Base-by-base conservation (phyloP, 2,113 vertebrate genomes). In the Takifugu flavidus region DNA sequence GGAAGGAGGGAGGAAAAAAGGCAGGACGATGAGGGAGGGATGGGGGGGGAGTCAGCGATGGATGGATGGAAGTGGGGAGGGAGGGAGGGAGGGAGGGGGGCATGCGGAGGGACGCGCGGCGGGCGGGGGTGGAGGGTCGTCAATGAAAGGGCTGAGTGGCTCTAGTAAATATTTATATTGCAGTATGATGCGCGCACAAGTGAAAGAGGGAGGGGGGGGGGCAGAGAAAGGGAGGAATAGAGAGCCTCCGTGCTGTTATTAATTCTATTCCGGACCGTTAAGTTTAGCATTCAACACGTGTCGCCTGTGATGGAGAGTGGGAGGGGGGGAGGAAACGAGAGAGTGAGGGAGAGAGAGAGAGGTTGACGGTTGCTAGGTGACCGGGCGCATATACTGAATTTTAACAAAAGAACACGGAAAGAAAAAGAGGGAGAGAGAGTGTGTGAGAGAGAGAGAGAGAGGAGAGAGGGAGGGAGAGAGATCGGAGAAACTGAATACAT, bases 281-380 rank as follows among this genome's bases (percentile, higher is more conserved):
- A 92, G 91, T 92, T 92, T 92, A 92, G 90, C 91, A 92, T 92
- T 91, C 91, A 92, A 92, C 91, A 92, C 90, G 91, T 92, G 91
- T 91, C 91, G 91, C 90, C 84, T 74, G 88, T 88, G 90, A 90
- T 88, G 87, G 88, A 84, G 88, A 68, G 86, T 65, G 79, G 65
- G 82, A 62, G 77, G 28, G 61, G 73, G 67, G 77, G 31, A 59
- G 76, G 50, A 71, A 58, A 67, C 69, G 74, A 59, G 59, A 68
- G 77, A 61, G 79, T 46, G 62, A 20, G 77, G 73, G 79, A 68
- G 81, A 66, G 75, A 65, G 87, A 71, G 84, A 66, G 78, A 84
- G 90, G 89, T 89, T 91, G 90, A 90, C 75, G 91, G 91, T 92
- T 91, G 91, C 90, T 91, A 91, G 89, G 91, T 89, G 90, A 92